Conservation (phyloP, 2,797 vertebrate species). For the Nyctalus aviator region DNA sequence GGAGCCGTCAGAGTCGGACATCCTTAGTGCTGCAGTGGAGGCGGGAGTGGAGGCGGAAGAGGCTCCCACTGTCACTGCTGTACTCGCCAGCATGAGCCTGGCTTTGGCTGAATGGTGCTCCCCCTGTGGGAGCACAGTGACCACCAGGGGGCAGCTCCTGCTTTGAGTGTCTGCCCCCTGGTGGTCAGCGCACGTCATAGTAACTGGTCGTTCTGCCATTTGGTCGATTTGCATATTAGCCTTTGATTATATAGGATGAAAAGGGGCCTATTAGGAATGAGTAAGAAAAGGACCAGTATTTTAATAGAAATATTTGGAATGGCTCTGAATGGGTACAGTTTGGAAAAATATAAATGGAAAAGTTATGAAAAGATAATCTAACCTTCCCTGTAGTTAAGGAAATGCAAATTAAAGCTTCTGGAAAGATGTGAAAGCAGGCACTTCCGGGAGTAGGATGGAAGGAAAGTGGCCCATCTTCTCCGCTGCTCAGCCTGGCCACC, state of each 20-base stretch:
- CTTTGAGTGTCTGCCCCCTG: no score
- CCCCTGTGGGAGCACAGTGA: no score
- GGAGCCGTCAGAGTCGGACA: no score
- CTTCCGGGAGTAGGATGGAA: not conserved
- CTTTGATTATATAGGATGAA: not conserved
- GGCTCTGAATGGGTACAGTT: not conserved
- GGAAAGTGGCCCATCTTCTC: not conserved
- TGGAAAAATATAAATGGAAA: conserved; percentile 37
- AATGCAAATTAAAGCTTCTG: not conserved
- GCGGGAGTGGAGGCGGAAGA: rapidly evolving
- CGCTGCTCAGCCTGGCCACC: not conserved
- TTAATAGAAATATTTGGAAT: conserved; percentile 49
- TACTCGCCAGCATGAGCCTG: no score
- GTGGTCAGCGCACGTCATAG: no score
- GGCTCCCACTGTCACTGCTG: no score
- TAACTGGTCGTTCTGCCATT: no score
- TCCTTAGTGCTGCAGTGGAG: no score
- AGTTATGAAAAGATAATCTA: not conserved
- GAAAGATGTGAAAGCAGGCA: not conserved
- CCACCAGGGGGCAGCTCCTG: no score
- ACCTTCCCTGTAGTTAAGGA: not conserved
- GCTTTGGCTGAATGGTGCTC: no score
- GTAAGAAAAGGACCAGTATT: not conserved
- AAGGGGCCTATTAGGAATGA: conserved; percentile 1
- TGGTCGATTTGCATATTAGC: no score